Base-by-base conservation (phyloP, 2,888 invertebrate genomes). In the Ennomos quercinarius region DNA sequence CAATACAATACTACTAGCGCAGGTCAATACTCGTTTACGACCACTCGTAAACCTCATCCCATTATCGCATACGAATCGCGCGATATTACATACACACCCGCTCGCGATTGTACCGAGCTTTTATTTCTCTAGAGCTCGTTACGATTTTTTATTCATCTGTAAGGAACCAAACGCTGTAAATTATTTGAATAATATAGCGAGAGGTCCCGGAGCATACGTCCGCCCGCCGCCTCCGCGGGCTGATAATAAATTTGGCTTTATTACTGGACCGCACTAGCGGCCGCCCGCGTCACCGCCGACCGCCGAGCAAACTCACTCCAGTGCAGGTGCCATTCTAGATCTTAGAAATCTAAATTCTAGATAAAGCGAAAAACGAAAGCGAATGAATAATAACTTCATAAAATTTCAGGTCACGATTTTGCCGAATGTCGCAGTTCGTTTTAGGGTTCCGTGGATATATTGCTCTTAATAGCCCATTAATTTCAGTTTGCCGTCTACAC, bases 381-480 rank as follows among this genome's bases (percentile, higher is more conserved):
- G 46, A 53, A 48, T 45, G 43, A 60, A 63, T 74, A 71, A 74
- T 74, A 60, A 52, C 51, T 62, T 61, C 48, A 70, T 72, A 65
- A 57, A 66, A 60, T 70, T 73, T 64, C 73, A 48, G 63, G 70
- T 77, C 76, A 77, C 74, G 75, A 66, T 57, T 56, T 40, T 11
- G 64, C 49, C 60, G 64, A 67, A 57, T 57, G 61, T 61, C 54
- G 60, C 57, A 49, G 57, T 62, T 55, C 61, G 63, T 61, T 62
- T 52, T 49, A 61, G 40, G 57, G 62, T 37, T 48, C 47, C 61
- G 49, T 42, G 46, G 66, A 55, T 57, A 62, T 66, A 65, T 63
- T 55, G 60, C 58, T 49, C 50, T 69, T 63, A 70, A 73, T 70
- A 68, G 71, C 49, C 66, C 71, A 72, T 73, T 72, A 63, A 64